Evolutionary conservation across 92 coral and sea anemone genomes (phyloP).

Genomic region (Porites rus): DNA sequence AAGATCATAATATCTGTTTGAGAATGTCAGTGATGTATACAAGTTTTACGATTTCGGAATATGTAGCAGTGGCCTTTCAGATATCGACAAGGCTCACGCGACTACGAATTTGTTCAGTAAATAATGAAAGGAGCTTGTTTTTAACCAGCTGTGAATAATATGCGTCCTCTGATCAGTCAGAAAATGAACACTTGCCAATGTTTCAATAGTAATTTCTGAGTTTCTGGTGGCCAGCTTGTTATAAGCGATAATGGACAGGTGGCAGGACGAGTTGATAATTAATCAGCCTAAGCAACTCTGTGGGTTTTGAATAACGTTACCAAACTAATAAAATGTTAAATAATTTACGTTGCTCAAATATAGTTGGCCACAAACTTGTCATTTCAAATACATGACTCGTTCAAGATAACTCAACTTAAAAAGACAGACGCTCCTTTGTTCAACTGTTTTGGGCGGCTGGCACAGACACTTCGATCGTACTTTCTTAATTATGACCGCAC

Average conservation of each 20-base stretch:
- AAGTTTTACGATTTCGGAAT: neutral
- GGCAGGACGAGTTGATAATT: neutral
- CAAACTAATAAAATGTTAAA: neutral
- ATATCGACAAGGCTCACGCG: neutral
- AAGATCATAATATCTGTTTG: neutral
- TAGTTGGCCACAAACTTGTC: slow-evolving; percentile 8
- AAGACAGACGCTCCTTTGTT: neutral
- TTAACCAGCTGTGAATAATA: slow-evolving; percentile 6
- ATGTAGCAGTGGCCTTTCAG: neutral
- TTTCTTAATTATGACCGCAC: no score
- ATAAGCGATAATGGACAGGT: slow-evolving; percentile 9
- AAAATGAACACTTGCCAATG: slow-evolving; percentile 51
- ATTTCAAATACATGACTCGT: neutral
- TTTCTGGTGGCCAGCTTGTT: slow-evolving; percentile 51
- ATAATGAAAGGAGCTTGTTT: slow-evolving; percentile 30
- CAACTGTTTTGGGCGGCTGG: neutral
- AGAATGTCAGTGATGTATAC: neutral
- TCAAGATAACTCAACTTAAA: neutral
- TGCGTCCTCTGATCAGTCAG: slow-evolving; percentile 4
- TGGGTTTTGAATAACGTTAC: slow-evolving; percentile 2
- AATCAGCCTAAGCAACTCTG: neutral
- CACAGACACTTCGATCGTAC: no score
- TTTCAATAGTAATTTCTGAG: neutral
- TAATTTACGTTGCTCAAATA: slow-evolving; percentile 14
- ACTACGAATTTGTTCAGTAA: neutral